Base-by-base conservation (phyloP, 2,797 vertebrate genomes). In the Novumbra hubbsi region DNA sequence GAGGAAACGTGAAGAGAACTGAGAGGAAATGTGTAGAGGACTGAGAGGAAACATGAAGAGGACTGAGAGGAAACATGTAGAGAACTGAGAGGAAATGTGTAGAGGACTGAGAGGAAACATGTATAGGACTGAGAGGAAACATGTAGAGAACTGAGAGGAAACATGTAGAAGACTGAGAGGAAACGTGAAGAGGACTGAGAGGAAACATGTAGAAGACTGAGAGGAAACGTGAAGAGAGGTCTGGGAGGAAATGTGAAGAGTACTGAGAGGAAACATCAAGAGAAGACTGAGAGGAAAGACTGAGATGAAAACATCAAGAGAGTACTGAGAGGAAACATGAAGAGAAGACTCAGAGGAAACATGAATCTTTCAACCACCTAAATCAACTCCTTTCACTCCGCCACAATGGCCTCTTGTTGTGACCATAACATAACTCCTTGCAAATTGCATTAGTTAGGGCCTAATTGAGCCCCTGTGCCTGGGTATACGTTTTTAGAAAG, bases 111-210 rank as follows among this genome's bases (percentile, higher is more conserved):
- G n/a, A 73, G n/a, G 5, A 24, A 38, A 15, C 50, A 24, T 24
- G 32, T 24, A 78, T 78, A n/a, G n/a, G n/a, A n/a, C n/a, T 50
- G 57, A 81, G 38, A 38, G 76, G 78, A 77, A 80, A n/a, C 5
- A 15, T 24, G 67, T 4, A 21, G 55, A 21, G 55, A 19, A 81
- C 4, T 45, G 41, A 49, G n/a, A 73, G n/a, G 5, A 24, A 38
- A 15, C 50, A 24, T 24, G 32, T n/a, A n/a, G n/a, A n/a, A n/a
- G n/a, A n/a, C n/a, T 50, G 57, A 81, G 38, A 38, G 76, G 78
- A 77, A 80, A n/a, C 5, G 24, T 24, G 67, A 12, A 21, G 55
- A 21, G 55, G 15, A 81, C 4, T 45, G 41, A 49, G n/a, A 73
- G n/a, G 5, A 24, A 38, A 15, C 50, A 24, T 24, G 32, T n/a